These are phyloP conservation scores for Beris chalybata DNA, from an alignment of 2,888 invertebrate genomes.

Conservation along the genomic window DNA sequence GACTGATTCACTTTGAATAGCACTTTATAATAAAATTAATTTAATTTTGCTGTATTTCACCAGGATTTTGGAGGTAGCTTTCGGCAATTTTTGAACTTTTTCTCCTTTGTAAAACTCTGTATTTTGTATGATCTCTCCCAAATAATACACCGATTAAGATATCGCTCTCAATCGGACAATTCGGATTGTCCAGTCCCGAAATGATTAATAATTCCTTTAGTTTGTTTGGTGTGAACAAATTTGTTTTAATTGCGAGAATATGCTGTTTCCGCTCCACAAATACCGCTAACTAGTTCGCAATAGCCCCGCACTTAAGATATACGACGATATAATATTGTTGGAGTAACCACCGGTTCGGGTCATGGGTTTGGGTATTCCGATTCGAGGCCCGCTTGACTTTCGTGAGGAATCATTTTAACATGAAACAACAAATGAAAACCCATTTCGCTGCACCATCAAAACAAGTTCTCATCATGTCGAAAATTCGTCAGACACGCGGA, in stretches of 20 bases:
- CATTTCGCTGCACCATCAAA: conserved; percentile 29
- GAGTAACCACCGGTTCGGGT: neutral
- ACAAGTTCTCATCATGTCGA: conserved; percentile 20
- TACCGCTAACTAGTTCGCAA: conserved; percentile 6
- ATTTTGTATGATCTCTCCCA: too few relatives aligned
- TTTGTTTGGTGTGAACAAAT: conserved; percentile 31
- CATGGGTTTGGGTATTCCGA: neutral
- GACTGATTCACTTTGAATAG: too few relatives aligned
- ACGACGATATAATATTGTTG: neutral
- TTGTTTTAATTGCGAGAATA: conserved; percentile 29
- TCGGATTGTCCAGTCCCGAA: too few relatives aligned
- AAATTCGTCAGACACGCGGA: neutral
- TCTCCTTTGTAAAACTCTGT: too few relatives aligned
- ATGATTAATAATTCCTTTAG: neutral
- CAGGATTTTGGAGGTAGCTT: too few relatives aligned
- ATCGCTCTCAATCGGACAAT: too few relatives aligned
- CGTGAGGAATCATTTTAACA: conserved; percentile 20
- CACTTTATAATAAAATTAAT: too few relatives aligned
- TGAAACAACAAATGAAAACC: conserved; percentile 23
- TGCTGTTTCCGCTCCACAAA: conserved; percentile 19
- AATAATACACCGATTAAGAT: too few relatives aligned
- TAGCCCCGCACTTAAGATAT: neutral
- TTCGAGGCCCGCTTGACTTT: neutral
- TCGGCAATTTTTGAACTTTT: too few relatives aligned
- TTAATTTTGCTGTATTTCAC: too few relatives aligned